Conservation (phyloP, 2,888 invertebrate species). For the Sphaerophoria taeniata region DNA sequence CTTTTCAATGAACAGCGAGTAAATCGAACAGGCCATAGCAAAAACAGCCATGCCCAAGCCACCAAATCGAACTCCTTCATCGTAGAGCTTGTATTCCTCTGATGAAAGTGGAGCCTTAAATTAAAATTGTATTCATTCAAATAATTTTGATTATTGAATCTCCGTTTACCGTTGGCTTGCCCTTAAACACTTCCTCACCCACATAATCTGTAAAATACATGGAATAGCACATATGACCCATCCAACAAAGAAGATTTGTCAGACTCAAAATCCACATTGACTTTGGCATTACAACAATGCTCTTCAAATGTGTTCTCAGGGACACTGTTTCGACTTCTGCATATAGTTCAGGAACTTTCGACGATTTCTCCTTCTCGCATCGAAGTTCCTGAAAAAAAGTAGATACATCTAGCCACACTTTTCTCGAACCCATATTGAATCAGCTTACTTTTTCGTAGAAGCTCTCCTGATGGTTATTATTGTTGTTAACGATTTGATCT, state of each 20-base stretch:
- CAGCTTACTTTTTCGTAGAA: neutral
- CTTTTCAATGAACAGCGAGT: conserved; percentile 81
- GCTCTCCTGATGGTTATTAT: conserved; percentile 76
- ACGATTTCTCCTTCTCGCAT: too few species aligned
- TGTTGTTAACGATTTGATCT: conserved; percentile 79
- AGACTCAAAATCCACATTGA: conserved; percentile 85
- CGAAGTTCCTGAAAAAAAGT: too few species aligned
- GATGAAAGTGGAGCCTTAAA: too few species aligned
- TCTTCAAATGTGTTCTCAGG: conserved; percentile 82
- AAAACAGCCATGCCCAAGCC: conserved; percentile 83
- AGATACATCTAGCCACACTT: too few species aligned
- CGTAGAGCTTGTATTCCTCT: conserved; percentile 77
- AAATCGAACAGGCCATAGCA: conserved; percentile 81
- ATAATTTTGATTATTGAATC: neutral
- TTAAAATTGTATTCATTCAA: neutral
- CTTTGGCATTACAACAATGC: conserved; percentile 85
- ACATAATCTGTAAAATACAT: conserved; percentile 88
- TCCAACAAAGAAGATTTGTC: conserved; percentile 87
- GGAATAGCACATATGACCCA: conserved; percentile 87
- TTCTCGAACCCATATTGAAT: too few species aligned
- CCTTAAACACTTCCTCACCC: conserved; percentile 85
- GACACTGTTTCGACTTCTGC: conserved; percentile 76
- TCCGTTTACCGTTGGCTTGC: conserved; percentile 83
- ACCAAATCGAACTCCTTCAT: conserved; percentile 82
- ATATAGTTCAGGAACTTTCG: neutral